A percentile compares a stretch with the other conserved stretches of the same genome.
These are phyloP conservation scores for Tor tambroides DNA, from an alignment of 2,113 vertebrate genomes.

Conservation along the genomic window DNA sequence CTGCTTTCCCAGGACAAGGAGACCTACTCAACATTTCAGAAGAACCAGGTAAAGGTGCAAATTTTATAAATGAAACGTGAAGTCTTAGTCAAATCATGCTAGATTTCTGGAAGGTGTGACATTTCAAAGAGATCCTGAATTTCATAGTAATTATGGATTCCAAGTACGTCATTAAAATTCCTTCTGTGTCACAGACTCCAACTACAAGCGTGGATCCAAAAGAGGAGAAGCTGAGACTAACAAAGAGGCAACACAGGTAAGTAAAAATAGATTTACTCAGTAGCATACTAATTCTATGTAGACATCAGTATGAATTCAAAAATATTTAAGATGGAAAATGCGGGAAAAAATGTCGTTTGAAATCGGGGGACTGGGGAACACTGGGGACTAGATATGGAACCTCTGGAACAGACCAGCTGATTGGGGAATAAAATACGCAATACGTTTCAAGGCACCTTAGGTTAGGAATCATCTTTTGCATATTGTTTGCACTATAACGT, in stretches of 20 bases:
- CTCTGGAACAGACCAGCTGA: background rate
- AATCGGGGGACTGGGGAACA: too few species aligned
- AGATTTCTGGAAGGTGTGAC: background rate
- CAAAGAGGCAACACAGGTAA: conserved; percentile 72
- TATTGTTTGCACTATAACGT: too few species aligned
- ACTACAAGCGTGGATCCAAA: conserved; percentile 63
- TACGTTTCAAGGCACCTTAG: background rate
- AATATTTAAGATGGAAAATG: background rate
- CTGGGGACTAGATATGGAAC: too few species aligned
- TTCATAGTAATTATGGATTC: too few species aligned
- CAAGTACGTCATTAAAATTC: background rate
- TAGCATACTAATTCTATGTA: background rate
- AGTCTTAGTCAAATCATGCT: background rate
- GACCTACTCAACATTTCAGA: background rate
- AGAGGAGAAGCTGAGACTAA: conserved; percentile 70
- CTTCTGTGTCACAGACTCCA: background rate
- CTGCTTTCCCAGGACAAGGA: conserved; percentile 15
- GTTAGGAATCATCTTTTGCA: background rate
- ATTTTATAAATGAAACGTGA: background rate
- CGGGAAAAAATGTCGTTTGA: too few species aligned
- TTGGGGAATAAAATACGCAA: background rate
- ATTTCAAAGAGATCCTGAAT: background rate
- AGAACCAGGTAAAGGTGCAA: conserved; percentile 2
- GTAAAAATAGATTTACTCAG: background rate
- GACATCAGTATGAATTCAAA: background rate